phyloP scores from a whole-genome alignment of 2,113 vertebrate species.

The Leptobrachium ailaonicum region DNA sequence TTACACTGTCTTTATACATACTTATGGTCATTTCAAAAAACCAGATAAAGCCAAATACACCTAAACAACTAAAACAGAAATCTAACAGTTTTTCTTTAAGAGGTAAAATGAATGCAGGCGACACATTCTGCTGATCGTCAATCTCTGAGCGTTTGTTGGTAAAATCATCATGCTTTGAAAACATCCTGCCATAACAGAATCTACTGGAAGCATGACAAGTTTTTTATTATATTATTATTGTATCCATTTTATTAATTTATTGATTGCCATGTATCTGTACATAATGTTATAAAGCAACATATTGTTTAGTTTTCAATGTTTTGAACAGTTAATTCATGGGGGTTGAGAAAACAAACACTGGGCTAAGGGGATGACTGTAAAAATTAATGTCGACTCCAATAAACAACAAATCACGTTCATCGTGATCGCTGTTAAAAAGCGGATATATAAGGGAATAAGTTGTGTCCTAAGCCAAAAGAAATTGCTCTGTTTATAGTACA shows the following conservation, averaged over 20 bases:
- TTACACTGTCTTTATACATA: too few relatives aligned
- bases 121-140: slow-evolving; percentile 47
- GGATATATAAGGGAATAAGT: slow-evolving; percentile 38
- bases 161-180: slow-evolving; percentile 61
- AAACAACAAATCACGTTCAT: slow-evolving; percentile 47
- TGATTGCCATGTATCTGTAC: not conserved
- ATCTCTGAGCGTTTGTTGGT: slow-evolving; percentile 60
- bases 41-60: too few relatives aligned
- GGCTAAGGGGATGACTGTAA: slow-evolving; percentile 47
- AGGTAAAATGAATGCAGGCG: slow-evolving; percentile 1
- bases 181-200: slow-evolving; percentile 67
- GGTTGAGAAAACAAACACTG: slow-evolving; percentile 60
- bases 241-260: not conserved
- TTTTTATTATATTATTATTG: slow-evolving; percentile 49
- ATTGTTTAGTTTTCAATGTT: too few relatives aligned
- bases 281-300: not conserved
- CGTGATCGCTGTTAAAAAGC: slow-evolving; percentile 22
- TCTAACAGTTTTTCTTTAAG: too few relatives aligned
- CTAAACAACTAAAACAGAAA: too few relatives aligned
- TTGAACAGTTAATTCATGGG: too few relatives aligned
- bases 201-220: slow-evolving; percentile 58
- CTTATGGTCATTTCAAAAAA: too few relatives aligned
- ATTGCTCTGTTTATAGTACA: slow-evolving; percentile 28
- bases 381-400: slow-evolving; percentile 57
- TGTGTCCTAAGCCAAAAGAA: slow-evolving; percentile 18